Conservation (phyloP, 2,888 invertebrate species). For the Margaritifera margaritifera region DNA sequence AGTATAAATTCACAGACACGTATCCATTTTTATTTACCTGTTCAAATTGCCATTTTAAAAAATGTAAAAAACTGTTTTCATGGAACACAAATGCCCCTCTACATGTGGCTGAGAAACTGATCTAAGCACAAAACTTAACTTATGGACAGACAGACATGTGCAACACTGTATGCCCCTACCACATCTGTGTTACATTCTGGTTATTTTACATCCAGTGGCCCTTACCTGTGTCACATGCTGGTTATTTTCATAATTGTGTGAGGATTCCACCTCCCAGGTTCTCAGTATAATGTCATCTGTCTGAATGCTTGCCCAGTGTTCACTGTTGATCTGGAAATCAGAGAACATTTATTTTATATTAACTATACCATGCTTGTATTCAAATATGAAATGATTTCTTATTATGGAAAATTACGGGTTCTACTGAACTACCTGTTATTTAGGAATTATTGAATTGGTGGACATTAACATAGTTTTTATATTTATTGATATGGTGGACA, state of each 20-base stretch:
- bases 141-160: too few relatives aligned
- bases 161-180: too few relatives aligned
- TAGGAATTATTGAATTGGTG: background rate
- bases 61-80: too few relatives aligned
- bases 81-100: too few relatives aligned
- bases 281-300: slow-evolving; percentile 65
- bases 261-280: slow-evolving; percentile 70
- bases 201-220: slow-evolving; percentile 18
- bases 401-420: background rate
- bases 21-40: too few relatives aligned
- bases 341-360: background rate
- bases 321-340: slow-evolving; percentile 54
- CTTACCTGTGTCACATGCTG: slow-evolving; percentile 61
- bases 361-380: background rate
- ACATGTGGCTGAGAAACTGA: too few relatives aligned
- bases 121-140: too few relatives aligned
- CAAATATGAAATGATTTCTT: background rate
- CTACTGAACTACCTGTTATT: background rate
- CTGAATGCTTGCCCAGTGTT: slow-evolving; percentile 54
- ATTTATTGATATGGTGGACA: too few relatives aligned
- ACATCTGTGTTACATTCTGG: background rate
- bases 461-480: too few relatives aligned
- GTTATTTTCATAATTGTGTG: slow-evolving; percentile 70
- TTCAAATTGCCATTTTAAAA: too few relatives aligned
- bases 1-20: too few relatives aligned